Evolutionary conservation across 1,140 invertebrate species (phyloP), one percentile per base, ranked within the genome.

Genomic region (Calosoma granatense): DNA sequence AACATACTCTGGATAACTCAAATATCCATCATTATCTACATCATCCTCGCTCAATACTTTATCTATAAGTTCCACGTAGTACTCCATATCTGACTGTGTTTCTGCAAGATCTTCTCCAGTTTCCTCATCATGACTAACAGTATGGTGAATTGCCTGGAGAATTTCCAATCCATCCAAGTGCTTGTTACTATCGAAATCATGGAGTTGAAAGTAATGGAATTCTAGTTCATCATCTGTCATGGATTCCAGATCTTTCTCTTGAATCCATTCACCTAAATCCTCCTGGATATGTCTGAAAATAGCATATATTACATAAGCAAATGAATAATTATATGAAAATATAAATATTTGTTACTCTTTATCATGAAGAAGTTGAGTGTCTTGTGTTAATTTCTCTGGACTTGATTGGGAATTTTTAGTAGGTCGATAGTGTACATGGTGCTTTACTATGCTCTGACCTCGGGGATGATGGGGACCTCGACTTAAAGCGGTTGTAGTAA

Each of bases 91-190:
- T 43, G 73, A 70, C 11, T 72, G 64, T 58, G 71, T 51, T 22
- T 54, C 22, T 11, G 57, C 51, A 17, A 71, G 72, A 2, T 63
- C 59, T 30, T 72, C 68, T 1, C 69, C 64, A 23, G 71, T 65
- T 1, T 68, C 63, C 4, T 66, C 67, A 14, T 80, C 72, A 30
- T 78, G 75, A 63, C 82, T 79, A 36, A 76, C 67, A 1, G 79
- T 83, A 59, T 85, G 83, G 59, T 80, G 78, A 58, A 84, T 77
- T 4, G 82, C 82, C 67, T 84, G 73, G 30, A 90, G 68, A 59
- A 92, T 79, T 75, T 92, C 89, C 51, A 91, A 70, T 9, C 89
- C 89, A 70, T 92, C 90, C 53, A 92, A 72, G 66, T 83, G 84
- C 1, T 79, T 83, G 67, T 92, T 90, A 63, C 84, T 85, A 63